A percentile compares a stretch with the other conserved stretches of the same genome.
Evolutionary conservation across 2,888 invertebrate species (phyloP).

Genomic region (Melieria picta): DNA sequence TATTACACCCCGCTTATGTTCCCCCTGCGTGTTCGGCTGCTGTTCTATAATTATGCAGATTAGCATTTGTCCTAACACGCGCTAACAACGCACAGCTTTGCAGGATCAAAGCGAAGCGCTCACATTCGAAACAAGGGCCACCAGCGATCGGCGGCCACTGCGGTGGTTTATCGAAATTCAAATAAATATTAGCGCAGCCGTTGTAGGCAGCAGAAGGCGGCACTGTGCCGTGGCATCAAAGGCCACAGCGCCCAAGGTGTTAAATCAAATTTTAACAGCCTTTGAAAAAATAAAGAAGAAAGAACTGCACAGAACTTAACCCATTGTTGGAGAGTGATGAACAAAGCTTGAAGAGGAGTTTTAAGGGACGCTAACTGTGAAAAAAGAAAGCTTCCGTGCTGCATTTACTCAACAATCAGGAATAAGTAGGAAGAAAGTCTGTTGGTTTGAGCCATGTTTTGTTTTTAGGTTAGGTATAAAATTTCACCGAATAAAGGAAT

Average conservation of each 20-base stretch:
- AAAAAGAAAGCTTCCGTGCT: no score
- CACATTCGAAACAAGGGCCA: not conserved
- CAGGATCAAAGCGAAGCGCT: not conserved
- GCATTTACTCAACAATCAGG: no score
- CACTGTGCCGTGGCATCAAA: slow-evolving; percentile 12
- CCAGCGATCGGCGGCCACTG: not conserved
- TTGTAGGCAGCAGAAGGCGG: no score
- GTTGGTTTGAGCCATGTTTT: no score
- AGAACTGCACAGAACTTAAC: no score
- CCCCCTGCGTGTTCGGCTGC: slow-evolving; percentile 15
- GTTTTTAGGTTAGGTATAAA: no score
- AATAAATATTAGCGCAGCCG: slow-evolving; percentile 6
- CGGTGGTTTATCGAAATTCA: slow-evolving; percentile 27
- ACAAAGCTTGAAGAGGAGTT: no score
- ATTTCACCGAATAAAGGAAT: no score
- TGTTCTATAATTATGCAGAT: slow-evolving; percentile 20
- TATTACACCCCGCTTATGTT: slow-evolving; percentile 61
- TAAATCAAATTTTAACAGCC: not conserved
- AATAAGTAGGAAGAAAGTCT: no score
- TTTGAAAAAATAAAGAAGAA: no score
- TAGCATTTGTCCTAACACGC: slow-evolving; percentile 21
- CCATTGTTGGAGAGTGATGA: no score
- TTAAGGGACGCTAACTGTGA: no score
- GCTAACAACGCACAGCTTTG: not conserved
- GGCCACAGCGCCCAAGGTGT: slow-evolving; percentile 27